Percentiles rank a stretch among this genome's conserved stretches.
Evolutionary conservation across 2,113 vertebrate genomes (phyloP).

Genomic region (Chinchilla lanigera): DNA sequence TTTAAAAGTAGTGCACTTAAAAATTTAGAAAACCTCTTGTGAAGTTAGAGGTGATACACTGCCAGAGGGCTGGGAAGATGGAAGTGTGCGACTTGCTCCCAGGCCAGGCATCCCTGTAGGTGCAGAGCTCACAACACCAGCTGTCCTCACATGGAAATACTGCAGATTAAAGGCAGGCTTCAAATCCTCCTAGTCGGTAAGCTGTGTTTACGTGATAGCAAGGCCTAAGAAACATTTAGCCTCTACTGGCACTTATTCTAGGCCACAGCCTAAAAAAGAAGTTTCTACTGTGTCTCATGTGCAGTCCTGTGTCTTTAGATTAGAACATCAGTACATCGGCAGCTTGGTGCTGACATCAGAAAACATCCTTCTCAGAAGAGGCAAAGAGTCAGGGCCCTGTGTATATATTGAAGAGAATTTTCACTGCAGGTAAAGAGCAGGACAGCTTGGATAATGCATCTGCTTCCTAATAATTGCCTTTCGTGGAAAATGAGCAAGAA

Average conservation of each 20-base stretch:
- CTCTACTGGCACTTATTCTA: conserved; percentile 63
- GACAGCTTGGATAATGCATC: conserved; percentile 68
- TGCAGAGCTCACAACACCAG: conserved; percentile 42
- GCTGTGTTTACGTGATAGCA: background rate
- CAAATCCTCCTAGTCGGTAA: conserved; percentile 6
- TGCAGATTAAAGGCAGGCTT: conserved; percentile 51
- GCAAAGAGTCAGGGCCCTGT: conserved; percentile 45
- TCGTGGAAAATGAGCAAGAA: conserved; percentile 20
- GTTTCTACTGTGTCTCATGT: background rate
- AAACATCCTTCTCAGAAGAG: conserved; percentile 79
- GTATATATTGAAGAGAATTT: conserved; percentile 83
- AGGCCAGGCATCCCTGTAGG: conserved; percentile 62
- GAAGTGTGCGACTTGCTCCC: conserved; percentile 54
- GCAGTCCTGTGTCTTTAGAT: background rate
- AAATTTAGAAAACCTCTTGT: background rate
- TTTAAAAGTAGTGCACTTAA: background rate
- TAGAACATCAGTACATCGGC: conserved; percentile 67
- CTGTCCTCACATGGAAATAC: conserved; percentile 31
- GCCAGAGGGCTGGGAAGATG: background rate
- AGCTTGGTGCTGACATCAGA: conserved; percentile 83
- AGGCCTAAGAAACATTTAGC: conserved; percentile 42
- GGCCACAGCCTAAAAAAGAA: conserved; percentile 30
- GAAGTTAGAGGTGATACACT: background rate
- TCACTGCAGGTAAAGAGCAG: conserved; percentile 65
- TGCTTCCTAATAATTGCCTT: conserved; percentile 75